Evolutionary conservation across 2,888 invertebrate genomes (phyloP), one percentile per base, ranked within the genome.

Genomic region (Phaonia tiefii): DNA sequence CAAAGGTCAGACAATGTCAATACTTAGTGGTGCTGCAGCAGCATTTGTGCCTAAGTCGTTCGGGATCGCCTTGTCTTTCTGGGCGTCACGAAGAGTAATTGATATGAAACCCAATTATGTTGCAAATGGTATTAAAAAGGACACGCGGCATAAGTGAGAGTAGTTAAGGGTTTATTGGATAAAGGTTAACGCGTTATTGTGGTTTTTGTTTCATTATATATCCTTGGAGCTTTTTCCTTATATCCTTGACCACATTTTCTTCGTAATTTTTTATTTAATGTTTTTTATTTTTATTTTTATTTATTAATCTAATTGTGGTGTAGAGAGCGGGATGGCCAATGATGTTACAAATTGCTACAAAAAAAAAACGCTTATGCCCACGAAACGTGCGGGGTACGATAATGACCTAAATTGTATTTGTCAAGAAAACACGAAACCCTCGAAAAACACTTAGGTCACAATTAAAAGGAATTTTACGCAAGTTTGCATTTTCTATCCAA

Each of bases 221-320:
- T n/a, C n/a, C n/a, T n/a, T n/a, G n/a, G n/a, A n/a, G n/a, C n/a
- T n/a, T n/a, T n/a, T n/a, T n/a, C n/a, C n/a, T n/a, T n/a, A n/a
- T n/a, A n/a, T n/a, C n/a, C n/a, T n/a, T n/a, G n/a, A n/a, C n/a
- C n/a, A n/a, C n/a, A n/a, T n/a, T n/a, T n/a, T n/a, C n/a, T n/a
- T n/a, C n/a, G n/a, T n/a, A n/a, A n/a, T n/a, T n/a, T n/a, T n/a
- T n/a, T n/a, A n/a, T n/a, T n/a, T n/a, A n/a, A n/a, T n/a, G n/a
- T n/a, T n/a, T n/a, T n/a, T n/a, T n/a, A n/a, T n/a, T n/a, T n/a
- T n/a, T n/a, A n/a, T n/a, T n/a, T 31, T 60, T 51, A 22, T 2
- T 37, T 26, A 17, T 37, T 39, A 31, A 2, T 25, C 67, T 51
- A 67, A 67, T 67, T 67, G 67, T n/a, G 67, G 17, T 67, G n/a